Percentiles rank a stretch among this genome's conserved stretches.
Conservation (phyloP, 2,797 vertebrate genomes). For the Octomys mimax region DNA sequence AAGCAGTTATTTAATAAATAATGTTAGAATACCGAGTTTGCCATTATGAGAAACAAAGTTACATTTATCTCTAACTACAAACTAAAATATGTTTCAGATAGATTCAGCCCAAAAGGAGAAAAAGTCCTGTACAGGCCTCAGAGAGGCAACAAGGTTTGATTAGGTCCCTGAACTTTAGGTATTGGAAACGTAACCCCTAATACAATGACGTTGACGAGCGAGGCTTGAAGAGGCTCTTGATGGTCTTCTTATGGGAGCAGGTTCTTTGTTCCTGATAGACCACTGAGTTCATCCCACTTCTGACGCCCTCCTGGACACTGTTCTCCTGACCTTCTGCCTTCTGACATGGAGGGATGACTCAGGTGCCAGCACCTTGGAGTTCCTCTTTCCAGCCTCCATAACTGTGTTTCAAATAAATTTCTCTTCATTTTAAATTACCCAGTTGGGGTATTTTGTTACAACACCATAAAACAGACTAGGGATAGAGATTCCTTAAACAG, state of each 20-base stretch:
- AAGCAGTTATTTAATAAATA: slow-evolving; percentile 48
- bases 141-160: neutral
- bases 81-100: slow-evolving; percentile 47
- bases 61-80: slow-evolving; percentile 22
- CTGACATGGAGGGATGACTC: too few relatives aligned
- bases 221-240: neutral
- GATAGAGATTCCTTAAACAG: neutral
- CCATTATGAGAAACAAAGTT: slow-evolving; percentile 9
- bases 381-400: neutral
- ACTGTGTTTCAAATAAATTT: neutral
- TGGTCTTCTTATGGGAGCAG: neutral
- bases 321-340: neutral
- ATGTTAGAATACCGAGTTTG: neutral
- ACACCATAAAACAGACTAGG: neutral
- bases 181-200: neutral
- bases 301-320: neutral
- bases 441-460: neutral
- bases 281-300: neutral
- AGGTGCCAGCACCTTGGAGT: too few relatives aligned
- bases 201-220: neutral
- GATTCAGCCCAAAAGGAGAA: neutral
- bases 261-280: neutral
- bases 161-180: neutral
- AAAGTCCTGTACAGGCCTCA: neutral
- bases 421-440: neutral